Evolutionary conservation across 2,113 vertebrate genomes (phyloP).

Genomic region (Elaphurus davidianus): DNA sequence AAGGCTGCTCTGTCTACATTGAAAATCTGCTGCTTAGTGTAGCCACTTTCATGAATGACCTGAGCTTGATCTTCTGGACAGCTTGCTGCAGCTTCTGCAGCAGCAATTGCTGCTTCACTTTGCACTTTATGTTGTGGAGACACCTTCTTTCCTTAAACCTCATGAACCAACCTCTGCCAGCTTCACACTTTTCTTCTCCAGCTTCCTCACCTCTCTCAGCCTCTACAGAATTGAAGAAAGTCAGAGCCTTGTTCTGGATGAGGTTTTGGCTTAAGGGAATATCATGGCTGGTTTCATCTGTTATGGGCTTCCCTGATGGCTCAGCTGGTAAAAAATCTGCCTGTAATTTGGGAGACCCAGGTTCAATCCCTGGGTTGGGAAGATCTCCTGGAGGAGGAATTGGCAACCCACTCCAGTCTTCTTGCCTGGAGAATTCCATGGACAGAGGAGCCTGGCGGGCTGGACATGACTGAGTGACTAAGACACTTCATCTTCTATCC

Average conservation of each 20-base stretch:
- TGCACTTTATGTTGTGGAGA: neutral
- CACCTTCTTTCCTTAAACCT: neutral
- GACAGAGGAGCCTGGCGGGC: neutral
- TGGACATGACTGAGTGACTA: neutral
- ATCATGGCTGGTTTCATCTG: neutral
- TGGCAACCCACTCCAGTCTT: neutral
- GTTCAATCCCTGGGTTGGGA: neutral
- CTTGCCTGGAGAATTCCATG: neutral
- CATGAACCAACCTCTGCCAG: neutral
- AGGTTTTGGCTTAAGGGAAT: neutral
- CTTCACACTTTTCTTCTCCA: neutral
- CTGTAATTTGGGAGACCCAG: neutral
- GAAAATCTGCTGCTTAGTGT: neutral
- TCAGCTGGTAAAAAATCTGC: neutral
- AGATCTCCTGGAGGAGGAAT: neutral
- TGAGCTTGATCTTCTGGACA: neutral
- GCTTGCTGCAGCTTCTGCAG: neutral
- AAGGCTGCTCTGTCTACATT: fast-evolving
- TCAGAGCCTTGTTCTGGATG: neutral
- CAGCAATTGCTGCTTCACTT: neutral
- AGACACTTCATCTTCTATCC: neutral
- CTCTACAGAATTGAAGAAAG: neutral
- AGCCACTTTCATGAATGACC: neutral
- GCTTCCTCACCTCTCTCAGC: neutral
- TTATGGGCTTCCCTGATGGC: neutral